phyloP scores from a whole-genome alignment of 2,113 vertebrate genomes.

The Centropus unirufus region DNA sequence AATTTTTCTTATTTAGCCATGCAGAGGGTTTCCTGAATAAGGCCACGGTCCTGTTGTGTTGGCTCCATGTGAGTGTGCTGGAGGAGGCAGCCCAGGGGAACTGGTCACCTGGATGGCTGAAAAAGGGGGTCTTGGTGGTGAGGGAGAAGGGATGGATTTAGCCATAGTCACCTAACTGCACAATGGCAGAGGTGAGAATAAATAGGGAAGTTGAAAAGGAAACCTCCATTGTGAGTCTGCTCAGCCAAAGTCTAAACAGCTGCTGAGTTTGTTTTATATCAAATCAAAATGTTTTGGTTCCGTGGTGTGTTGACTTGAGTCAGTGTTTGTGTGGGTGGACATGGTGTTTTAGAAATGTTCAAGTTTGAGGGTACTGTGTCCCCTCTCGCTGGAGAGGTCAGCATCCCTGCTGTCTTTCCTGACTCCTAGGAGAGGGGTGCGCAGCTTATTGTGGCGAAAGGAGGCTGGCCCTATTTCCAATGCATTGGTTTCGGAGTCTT shows the following conservation, averaged over 20 bases:
- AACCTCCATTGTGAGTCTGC: not conserved
- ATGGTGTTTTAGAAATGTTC: not conserved
- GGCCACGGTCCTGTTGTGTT: not conserved
- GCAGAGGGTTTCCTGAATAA: not conserved
- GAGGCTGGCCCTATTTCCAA: not conserved
- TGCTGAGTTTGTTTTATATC: conserved; percentile 52
- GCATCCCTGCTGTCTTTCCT: not conserved
- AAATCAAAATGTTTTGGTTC: conserved; percentile 57
- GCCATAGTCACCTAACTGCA: not conserved
- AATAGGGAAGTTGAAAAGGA: conserved; percentile 19
- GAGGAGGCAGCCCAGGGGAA: not conserved
- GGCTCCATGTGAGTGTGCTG: not conserved
- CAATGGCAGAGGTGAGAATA: not conserved
- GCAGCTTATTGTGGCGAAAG: not conserved
- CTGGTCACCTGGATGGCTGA: not conserved
- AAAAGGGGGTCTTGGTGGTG: accelerated
- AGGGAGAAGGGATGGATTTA: not conserved
- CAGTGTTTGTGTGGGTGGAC: conserved; percentile 3
- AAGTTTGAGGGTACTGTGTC: not conserved
- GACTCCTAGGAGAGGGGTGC: accelerated
- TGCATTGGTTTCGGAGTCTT: not conserved
- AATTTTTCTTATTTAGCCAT: not conserved
- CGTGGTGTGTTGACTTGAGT: not conserved
- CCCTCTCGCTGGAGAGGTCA: not conserved
- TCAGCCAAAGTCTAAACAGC: conserved; percentile 23